Evolutionary conservation across 1,140 invertebrate species (phyloP).

Genomic region (Drosophila triauraria): DNA sequence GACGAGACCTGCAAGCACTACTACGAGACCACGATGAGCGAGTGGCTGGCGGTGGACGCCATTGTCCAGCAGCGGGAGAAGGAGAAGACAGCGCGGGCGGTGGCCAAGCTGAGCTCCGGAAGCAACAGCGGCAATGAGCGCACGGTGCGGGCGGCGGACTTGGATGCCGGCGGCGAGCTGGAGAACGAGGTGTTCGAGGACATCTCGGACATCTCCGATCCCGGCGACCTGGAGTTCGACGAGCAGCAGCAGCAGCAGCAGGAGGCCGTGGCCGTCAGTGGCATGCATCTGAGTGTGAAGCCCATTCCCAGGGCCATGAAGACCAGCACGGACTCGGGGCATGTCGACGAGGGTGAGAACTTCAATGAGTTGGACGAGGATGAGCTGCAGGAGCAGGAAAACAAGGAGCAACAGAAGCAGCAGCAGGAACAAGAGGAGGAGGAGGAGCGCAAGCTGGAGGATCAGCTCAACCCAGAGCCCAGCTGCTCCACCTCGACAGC

Average conservation of each 20-base stretch:
- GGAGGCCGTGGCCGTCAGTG: constrained; percentile 28
- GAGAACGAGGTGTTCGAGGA: constrained; percentile 85
- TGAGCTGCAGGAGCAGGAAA: constrained; percentile 16
- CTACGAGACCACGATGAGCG: constrained; percentile 96
- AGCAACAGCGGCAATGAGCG: constrained; percentile 85
- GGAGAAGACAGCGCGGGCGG: constrained; percentile 88
- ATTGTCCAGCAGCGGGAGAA: constrained; percentile 95
- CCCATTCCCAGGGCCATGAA: constrained; percentile 82
- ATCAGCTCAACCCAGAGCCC: constrained; percentile 31
- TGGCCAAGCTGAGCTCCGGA: constrained; percentile 88
- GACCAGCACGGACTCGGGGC: constrained; percentile 84
- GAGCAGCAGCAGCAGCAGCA: constrained; percentile 73
- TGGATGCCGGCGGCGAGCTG: constrained; percentile 71
- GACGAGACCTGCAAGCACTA: constrained; percentile 89
- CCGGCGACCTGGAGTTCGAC: constrained; percentile 84
- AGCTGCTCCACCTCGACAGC: constrained; percentile 79
- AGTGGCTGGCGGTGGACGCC: constrained; percentile 97
- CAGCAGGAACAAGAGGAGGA: constrained; percentile 4
- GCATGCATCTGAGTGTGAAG: constrained; percentile 62
- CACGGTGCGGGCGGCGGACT: constrained; percentile 64
- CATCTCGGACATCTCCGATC: constrained; percentile 84
- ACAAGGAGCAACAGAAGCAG: constrained; percentile 2
- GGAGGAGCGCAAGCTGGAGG: constrained; percentile 1
- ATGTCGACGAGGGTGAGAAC: constrained; percentile 85
- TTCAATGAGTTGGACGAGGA: constrained; percentile 69